Conservation (phyloP, 2,797 vertebrate genomes). For the Lithobates pipiens region DNA sequence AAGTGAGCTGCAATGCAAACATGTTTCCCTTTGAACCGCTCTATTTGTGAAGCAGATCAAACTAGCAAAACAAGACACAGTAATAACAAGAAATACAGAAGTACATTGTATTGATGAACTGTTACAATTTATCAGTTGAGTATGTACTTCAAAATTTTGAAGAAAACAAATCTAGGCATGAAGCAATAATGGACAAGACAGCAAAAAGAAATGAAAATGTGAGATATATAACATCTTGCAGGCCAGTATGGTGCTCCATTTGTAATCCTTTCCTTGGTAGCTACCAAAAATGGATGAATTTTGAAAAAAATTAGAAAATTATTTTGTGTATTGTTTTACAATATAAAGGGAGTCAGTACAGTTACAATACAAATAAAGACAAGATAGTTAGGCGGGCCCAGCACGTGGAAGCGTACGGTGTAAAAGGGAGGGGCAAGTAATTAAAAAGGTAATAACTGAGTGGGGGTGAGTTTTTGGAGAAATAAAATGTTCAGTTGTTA, state of each 20-base stretch:
- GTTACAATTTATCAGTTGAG: background rate
- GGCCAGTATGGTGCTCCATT: background rate
- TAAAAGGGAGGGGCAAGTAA: too few relatives aligned
- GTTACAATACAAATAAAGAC: too few relatives aligned
- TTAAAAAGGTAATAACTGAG: too few relatives aligned
- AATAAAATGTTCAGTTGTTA: too few relatives aligned
- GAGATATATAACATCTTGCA: background rate
- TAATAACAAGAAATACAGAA: background rate
- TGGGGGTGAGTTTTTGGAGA: too few relatives aligned
- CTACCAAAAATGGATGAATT: too few relatives aligned
- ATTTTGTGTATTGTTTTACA: too few relatives aligned
- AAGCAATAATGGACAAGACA: background rate
- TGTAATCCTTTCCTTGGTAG: too few relatives aligned
- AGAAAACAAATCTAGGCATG: background rate
- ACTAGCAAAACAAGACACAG: background rate
- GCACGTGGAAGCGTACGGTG: too few relatives aligned
- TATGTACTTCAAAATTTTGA: background rate
- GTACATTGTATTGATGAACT: background rate
- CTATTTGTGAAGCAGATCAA: background rate
- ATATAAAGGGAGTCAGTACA: too few relatives aligned
- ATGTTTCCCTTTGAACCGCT: background rate
- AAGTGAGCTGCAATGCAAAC: background rate
- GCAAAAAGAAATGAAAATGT: background rate
- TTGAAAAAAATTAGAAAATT: too few relatives aligned
- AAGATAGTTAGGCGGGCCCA: too few relatives aligned